Percentiles rank a stretch among this genome's conserved stretches.
Evolutionary conservation across 2,113 vertebrate species (phyloP).

Genomic region (Progne subis): DNA sequence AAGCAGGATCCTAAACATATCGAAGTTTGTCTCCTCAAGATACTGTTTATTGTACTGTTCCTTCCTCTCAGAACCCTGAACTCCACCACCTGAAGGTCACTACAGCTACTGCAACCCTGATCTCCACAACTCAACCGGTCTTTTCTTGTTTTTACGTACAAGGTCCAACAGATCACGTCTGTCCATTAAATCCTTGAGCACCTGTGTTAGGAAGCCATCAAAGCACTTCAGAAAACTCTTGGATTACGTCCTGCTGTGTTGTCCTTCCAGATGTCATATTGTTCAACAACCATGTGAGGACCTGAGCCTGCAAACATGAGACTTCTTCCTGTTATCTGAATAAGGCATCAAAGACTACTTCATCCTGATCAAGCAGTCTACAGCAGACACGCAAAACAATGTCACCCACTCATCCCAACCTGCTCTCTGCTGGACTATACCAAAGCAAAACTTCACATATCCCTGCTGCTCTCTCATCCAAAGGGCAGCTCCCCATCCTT

Average conservation of each 20-base stretch:
- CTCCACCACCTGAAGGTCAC: background rate
- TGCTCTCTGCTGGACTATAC: background rate
- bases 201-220: background rate
- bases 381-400: background rate
- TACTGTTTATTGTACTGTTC: background rate
- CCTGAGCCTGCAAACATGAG: accelerated
- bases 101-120: background rate
- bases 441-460: background rate
- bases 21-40: background rate
- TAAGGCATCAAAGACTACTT: background rate
- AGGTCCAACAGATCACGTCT: background rate
- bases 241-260: background rate
- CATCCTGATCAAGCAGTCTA: background rate
- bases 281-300: background rate
- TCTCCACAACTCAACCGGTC: background rate
- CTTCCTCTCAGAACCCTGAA: background rate
- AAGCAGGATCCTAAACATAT: background rate
- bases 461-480: background rate
- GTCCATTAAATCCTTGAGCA: background rate
- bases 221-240: background rate
- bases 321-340: background rate
- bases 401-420: background rate
- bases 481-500: background rate
- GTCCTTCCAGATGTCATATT: background rate
- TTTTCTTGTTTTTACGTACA: background rate